Evolutionary conservation across 1,140 invertebrate genomes (phyloP), one percentile per base, ranked within the genome.

Genomic region (Sogatella furcifera): DNA sequence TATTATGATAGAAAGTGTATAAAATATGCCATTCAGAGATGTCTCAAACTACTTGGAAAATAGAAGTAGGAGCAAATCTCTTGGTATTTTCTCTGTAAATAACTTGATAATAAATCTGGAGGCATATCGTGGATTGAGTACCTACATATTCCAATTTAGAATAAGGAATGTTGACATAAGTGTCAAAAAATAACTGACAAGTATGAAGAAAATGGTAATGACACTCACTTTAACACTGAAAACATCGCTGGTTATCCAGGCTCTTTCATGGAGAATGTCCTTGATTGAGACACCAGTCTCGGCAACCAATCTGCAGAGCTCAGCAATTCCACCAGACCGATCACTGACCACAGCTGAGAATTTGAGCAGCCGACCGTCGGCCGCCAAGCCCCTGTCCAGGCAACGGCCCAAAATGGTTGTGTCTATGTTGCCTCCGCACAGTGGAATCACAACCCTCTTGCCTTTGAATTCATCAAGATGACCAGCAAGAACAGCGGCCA

Each of bases 391-490:
- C 53, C 93, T 77, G 68, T 97, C 94, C 58, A 97, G 75, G 53
- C 90, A 91, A 24, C 93, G 76, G 0, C 92, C 91, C 46, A 97
- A 78, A 0, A 94, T 85, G 0, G 91, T 94, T 5, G 91, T 92
- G 69, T 96, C 92, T 56, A 97, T 96, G 75, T 97, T 97, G 22
- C 94, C 93, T 1, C 94, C 94, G 70, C 88, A 90, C 0, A 95
- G 70, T 31, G 89, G 78, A 28, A 90, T 76, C 0, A 92, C 91
- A 10, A 96, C 88, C 69, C 84, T 89, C 80, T 95, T 95, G 14
- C 88, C 88, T 67, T 81, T 81, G 0, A 95, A 76, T 65, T 96
- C 91, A 24, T 90, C 85, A 19, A 95, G 72, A 52, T 89, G 79
- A 9, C 89, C 90, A 1, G 88, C 81, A 57, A 96, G 77, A 68